These are phyloP conservation scores for Montipora capitata DNA, from an alignment of 92 coral and sea anemone genomes.

Conservation along the genomic window DNA sequence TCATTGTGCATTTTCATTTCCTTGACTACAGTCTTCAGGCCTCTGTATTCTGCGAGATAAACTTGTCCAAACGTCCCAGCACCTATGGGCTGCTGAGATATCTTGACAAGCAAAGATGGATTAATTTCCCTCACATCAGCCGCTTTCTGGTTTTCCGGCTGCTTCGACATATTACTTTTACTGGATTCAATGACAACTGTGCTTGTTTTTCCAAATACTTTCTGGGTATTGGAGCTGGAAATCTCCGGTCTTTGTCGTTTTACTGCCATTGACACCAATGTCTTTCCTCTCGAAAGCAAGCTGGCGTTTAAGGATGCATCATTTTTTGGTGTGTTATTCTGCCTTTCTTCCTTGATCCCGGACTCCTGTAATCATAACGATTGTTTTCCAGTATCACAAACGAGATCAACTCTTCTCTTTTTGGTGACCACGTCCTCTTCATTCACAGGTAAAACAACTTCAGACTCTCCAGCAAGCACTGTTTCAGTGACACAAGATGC, in stretches of 20 bases:
- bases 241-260: background rate
- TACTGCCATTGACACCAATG: background rate
- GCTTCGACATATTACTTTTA: background rate
- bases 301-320: background rate
- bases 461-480: background rate
- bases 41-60: slow-evolving; percentile 42
- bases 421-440: background rate
- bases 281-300: background rate
- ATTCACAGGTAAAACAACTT: background rate
- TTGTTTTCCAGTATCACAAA: background rate
- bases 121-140: slow-evolving; percentile 1
- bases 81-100: background rate
- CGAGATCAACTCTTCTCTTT: background rate
- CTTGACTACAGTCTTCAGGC: slow-evolving; percentile 47
- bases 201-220: background rate
- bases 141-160: background rate
- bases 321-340: background rate
- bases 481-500: background rate
- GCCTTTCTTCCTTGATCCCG: slow-evolving; percentile 3
- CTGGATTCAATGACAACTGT: background rate
- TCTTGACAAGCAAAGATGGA: background rate
- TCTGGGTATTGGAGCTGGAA: background rate
- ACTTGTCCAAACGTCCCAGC: background rate
- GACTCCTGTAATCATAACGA: background rate
- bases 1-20: slow-evolving; percentile 52